Conservation (phyloP, 1,140 invertebrate species). For the Drosophila tsacasi region DNA sequence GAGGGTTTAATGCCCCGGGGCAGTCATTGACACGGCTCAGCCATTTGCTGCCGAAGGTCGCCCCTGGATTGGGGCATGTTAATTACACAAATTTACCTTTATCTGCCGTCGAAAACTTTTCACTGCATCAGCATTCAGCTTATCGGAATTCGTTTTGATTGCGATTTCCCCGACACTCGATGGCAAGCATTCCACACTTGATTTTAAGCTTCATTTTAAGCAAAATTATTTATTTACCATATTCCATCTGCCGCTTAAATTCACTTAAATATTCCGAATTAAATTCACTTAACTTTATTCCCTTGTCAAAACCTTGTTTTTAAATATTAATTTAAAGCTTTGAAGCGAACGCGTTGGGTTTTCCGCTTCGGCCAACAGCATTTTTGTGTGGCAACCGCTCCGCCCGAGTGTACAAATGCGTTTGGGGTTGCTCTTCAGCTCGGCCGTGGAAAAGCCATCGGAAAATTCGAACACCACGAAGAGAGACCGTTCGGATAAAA, state of each 20-base stretch:
- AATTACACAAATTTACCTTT: conserved; percentile 46
- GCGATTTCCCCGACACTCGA: background rate
- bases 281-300: conserved; percentile 9
- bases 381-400: conserved; percentile 69
- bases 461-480: conserved; percentile 33
- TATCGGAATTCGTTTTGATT: background rate
- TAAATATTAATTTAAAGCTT: conserved; percentile 29
- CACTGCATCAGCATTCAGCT: conserved; percentile 11
- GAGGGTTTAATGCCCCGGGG: conserved; percentile 48
- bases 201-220: conserved; percentile 1
- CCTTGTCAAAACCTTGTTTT: background rate
- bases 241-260: background rate
- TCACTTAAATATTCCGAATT: background rate
- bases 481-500: conserved; percentile 6
- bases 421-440: conserved; percentile 64
- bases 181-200: conserved; percentile 1
- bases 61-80: conserved; percentile 13
- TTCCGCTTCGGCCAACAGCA: conserved; percentile 39
- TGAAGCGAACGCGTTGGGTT: conserved; percentile 4
- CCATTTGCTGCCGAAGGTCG: conserved; percentile 24
- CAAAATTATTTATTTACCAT: background rate
- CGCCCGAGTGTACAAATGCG: conserved; percentile 72
- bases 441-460: conserved; percentile 52
- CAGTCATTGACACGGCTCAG: conserved; percentile 43
- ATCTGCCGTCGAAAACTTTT: conserved; percentile 8